phyloP scores from a whole-genome alignment of 1,140 invertebrate genomes.

The Ceratina australensis region DNA sequence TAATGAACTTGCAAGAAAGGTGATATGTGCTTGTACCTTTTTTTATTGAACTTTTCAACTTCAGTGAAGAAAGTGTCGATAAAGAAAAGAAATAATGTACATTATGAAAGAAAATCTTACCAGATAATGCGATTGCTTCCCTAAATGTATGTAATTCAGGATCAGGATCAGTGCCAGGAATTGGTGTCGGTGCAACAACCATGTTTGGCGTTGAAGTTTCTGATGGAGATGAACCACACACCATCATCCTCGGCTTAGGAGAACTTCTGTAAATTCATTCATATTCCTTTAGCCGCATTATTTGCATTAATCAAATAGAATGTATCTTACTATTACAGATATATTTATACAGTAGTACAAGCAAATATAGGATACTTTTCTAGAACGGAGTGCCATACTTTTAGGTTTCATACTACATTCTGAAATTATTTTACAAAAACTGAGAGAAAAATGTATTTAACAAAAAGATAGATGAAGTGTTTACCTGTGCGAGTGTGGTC shows the following conservation, averaged over 20 bases:
- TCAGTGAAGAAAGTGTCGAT: too few species aligned
- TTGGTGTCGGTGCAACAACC: slow-evolving; percentile 74
- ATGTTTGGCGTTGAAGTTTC: slow-evolving; percentile 77
- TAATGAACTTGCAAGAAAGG: too few species aligned
- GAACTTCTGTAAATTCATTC: slow-evolving; percentile 75
- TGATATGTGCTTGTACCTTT: too few species aligned
- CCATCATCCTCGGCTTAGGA: slow-evolving; percentile 80
- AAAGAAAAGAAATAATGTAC: not conserved
- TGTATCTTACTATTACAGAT: too few species aligned
- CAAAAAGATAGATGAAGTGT: not conserved
- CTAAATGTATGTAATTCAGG: slow-evolving; percentile 86
- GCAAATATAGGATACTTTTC: too few species aligned
- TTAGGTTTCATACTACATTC: not conserved
- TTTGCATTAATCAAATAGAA: too few species aligned
- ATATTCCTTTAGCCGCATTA: not conserved
- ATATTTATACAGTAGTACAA: not conserved
- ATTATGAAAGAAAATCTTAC: slow-evolving; percentile 62
- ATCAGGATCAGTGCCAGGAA: slow-evolving; percentile 79
- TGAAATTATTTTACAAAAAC: slow-evolving; percentile 12
- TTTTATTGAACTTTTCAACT: too few species aligned
- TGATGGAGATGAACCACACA: slow-evolving; percentile 77
- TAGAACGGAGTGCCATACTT: not conserved
- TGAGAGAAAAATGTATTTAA: not conserved
- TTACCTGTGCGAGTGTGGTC: slow-evolving; percentile 77
- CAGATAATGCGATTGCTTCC: slow-evolving; percentile 85